Conservation (phyloP, 2,113 vertebrate species). For the Rhineura floridana region DNA sequence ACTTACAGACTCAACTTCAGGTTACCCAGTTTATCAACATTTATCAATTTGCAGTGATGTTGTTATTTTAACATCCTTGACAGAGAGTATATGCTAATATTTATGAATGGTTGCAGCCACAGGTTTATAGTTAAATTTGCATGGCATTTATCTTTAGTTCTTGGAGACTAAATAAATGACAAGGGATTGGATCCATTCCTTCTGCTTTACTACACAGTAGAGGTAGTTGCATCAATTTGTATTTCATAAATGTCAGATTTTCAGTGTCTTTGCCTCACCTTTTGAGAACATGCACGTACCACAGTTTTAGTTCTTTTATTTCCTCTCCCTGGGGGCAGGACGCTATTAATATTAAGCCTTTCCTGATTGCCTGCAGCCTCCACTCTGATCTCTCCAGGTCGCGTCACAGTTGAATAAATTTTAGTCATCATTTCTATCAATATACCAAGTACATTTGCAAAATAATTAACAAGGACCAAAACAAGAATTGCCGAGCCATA, state of each 20-base stretch:
- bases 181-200: neutral
- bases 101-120: neutral
- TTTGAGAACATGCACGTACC: neutral
- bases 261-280: constrained; percentile 2
- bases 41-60: neutral
- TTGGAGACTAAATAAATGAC: neutral
- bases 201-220: constrained; percentile 10
- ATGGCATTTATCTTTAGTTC: constrained; percentile 1
- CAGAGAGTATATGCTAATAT: neutral
- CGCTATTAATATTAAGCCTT: neutral
- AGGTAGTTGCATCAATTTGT: neutral
- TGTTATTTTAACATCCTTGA: neutral
- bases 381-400: constrained; percentile 13
- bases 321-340: neutral
- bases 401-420: neutral
- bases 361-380: constrained; percentile 19
- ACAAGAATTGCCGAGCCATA: neutral
- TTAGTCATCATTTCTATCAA: neutral
- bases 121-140: neutral
- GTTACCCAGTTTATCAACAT: neutral
- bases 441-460: neutral
- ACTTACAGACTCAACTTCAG: neutral
- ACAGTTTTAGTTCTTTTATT: neutral
- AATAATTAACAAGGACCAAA: constrained; percentile 2
- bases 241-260: neutral